These are phyloP conservation scores for Plagodis dolabraria DNA, from an alignment of 2,888 invertebrate species.

Conservation along the genomic window DNA sequence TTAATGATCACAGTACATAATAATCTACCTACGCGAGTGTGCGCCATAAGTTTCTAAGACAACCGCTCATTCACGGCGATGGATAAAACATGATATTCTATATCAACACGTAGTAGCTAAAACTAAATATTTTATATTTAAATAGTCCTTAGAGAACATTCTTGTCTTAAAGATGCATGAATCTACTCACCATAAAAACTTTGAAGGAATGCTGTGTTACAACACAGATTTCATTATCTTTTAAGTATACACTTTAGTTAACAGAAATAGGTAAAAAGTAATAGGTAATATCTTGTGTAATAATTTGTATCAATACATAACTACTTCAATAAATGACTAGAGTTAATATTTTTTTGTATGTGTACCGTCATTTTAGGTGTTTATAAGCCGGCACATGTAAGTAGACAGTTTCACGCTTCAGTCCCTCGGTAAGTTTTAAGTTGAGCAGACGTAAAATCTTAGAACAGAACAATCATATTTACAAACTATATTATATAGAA, in stretches of 20 bases:
- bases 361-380: slow-evolving; percentile 23
- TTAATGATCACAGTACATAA: slow-evolving; percentile 80
- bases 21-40: slow-evolving; percentile 81
- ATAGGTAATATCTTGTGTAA: slow-evolving; percentile 35
- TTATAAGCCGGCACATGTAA: slow-evolving; percentile 4
- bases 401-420: slow-evolving; percentile 47
- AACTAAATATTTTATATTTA: slow-evolving; percentile 30
- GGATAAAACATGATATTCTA: slow-evolving; percentile 37
- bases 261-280: too few relatives aligned
- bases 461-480: slow-evolving; percentile 80
- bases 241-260: too few relatives aligned
- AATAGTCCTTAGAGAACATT: slow-evolving; percentile 37
- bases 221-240: slow-evolving; percentile 5
- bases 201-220: slow-evolving; percentile 29
- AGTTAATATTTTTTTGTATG: slow-evolving; percentile 33
- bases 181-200: slow-evolving; percentile 45
- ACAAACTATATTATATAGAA: slow-evolving; percentile 77
- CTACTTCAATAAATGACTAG: slow-evolving; percentile 60
- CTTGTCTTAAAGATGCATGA: slow-evolving; percentile 29
- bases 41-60: slow-evolving; percentile 74
- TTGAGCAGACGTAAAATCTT: slow-evolving; percentile 83
- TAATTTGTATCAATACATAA: slow-evolving; percentile 37
- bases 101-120: slow-evolving; percentile 36
- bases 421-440: slow-evolving; percentile 77
- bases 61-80: slow-evolving; percentile 37